Conservation (phyloP, 2,797 vertebrate species). For the Fundulus diaphanus region DNA sequence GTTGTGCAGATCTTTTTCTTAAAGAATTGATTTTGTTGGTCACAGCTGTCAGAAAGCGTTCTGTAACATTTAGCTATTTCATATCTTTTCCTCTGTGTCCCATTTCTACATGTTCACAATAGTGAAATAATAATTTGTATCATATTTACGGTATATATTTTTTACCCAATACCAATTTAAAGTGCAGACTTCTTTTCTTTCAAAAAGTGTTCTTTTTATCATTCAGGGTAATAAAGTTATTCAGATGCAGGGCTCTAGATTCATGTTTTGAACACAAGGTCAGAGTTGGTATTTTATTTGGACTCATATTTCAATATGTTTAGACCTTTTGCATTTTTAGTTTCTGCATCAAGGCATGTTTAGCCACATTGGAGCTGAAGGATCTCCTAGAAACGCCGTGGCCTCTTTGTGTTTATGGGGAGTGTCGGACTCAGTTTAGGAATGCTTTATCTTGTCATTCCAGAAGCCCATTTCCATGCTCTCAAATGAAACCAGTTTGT, state of each 20-base stretch:
- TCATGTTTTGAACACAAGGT: background rate
- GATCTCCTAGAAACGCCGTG: conserved; percentile 6
- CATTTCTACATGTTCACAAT: background rate
- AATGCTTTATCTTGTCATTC: conserved; percentile 19
- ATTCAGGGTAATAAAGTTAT: background rate
- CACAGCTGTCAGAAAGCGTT: background rate
- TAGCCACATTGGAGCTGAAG: background rate
- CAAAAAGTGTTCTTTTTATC: background rate
- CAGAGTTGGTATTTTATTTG: background rate
- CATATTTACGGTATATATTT: background rate
- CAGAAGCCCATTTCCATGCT: background rate
- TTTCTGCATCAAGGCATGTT: background rate
- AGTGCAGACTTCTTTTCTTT: too few species aligned
- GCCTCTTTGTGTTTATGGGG: conserved; percentile 33
- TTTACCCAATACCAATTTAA: background rate
- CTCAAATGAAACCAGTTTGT: conserved; percentile 18
- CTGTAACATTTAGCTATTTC: background rate
- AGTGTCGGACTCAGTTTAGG: conserved; percentile 3
- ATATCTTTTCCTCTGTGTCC: background rate
- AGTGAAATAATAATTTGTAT: too few species aligned
- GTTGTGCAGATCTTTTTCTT: too few species aligned
- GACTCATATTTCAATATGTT: too few species aligned
- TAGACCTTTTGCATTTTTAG: background rate
- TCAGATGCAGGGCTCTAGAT: background rate
- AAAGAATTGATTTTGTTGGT: background rate